Percentiles rank a stretch among this genome's conserved stretches.
phyloP scores from a whole-genome alignment of 2,888 invertebrate species.

The Orthosia incerta region DNA sequence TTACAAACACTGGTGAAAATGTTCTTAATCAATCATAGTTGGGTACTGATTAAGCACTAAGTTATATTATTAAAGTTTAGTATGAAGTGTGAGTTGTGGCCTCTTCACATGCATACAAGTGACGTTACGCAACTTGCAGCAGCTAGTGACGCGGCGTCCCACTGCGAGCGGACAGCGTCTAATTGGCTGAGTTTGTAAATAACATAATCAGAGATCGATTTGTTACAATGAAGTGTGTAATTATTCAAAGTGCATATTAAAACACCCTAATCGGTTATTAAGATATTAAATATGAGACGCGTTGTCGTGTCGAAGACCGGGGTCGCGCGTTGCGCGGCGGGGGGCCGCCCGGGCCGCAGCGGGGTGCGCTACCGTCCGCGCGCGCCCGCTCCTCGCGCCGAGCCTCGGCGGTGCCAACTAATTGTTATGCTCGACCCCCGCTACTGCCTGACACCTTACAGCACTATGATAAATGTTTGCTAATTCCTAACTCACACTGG shows the following conservation, averaged over 20 bases:
- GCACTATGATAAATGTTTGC: constrained; percentile 72
- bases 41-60: not conserved
- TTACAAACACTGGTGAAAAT: constrained; percentile 5
- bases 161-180: constrained; percentile 43
- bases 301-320: constrained; percentile 60
- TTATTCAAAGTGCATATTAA: constrained; percentile 84
- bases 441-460: constrained; percentile 71
- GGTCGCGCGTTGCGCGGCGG: constrained; percentile 80
- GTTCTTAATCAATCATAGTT: constrained; percentile 17
- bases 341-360: constrained; percentile 77
- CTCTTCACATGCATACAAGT: constrained; percentile 23
- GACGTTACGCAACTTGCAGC: constrained; percentile 20
- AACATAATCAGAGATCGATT: constrained; percentile 70
- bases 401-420: constrained; percentile 71
- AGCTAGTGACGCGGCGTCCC: constrained; percentile 28
- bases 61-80: constrained; percentile 3
- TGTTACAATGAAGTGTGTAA: constrained; percentile 81
- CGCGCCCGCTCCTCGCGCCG: constrained; percentile 56
- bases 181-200: constrained; percentile 56
- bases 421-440: constrained; percentile 79
- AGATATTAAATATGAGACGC: constrained; percentile 87
- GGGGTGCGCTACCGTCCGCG: constrained; percentile 84
- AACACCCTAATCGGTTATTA: constrained; percentile 88
- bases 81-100: constrained; percentile 15
- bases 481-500: constrained; percentile 29